Evolutionary conservation across 2,113 vertebrate genomes (phyloP).

Genomic region (Charina bottae): DNA sequence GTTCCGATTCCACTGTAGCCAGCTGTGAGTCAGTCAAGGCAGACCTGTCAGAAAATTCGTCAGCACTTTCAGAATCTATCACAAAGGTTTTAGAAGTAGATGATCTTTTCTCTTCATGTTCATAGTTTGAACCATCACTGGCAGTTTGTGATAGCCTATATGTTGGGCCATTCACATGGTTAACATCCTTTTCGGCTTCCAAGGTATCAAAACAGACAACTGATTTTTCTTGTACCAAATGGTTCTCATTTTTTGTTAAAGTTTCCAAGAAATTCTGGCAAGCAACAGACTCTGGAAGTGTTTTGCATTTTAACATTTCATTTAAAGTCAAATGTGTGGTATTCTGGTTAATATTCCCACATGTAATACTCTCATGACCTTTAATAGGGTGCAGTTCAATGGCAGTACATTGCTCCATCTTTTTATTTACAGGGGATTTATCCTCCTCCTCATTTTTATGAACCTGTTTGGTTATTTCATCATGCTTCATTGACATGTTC

Average conservation of each 20-base stretch:
- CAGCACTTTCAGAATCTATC: slow-evolving; percentile 51
- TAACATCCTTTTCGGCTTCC: slow-evolving; percentile 37
- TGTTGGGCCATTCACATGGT: slow-evolving; percentile 39
- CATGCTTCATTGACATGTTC: slow-evolving; percentile 42
- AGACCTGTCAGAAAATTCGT: slow-evolving; percentile 54
- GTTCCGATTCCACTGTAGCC: slow-evolving; percentile 53
- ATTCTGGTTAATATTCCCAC: slow-evolving; percentile 45
- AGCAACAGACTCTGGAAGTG: slow-evolving; percentile 39
- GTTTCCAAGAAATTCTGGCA: slow-evolving; percentile 29
- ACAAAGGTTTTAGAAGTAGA: slow-evolving; percentile 40
- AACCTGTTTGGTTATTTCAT: slow-evolving; percentile 48
- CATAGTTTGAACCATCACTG: slow-evolving; percentile 39
- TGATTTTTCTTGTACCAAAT: slow-evolving; percentile 42
- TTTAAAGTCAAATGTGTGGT: slow-evolving; percentile 37
- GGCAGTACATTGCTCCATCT: slow-evolving; percentile 19
- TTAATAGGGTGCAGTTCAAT: slow-evolving; percentile 54
- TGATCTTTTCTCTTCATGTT: slow-evolving; percentile 47
- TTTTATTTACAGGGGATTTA: slow-evolving; percentile 33
- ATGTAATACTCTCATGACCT: slow-evolving; percentile 45
- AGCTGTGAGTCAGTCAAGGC: slow-evolving; percentile 51
- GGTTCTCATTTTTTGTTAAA: slow-evolving; percentile 17
- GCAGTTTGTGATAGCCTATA: slow-evolving; percentile 46
- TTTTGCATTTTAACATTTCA: slow-evolving; percentile 41
- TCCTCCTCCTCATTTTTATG: slow-evolving; percentile 44
- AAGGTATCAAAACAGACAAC: slow-evolving; percentile 38